Conservation (phyloP, 2,113 vertebrate genomes). For the Passer domesticus region DNA sequence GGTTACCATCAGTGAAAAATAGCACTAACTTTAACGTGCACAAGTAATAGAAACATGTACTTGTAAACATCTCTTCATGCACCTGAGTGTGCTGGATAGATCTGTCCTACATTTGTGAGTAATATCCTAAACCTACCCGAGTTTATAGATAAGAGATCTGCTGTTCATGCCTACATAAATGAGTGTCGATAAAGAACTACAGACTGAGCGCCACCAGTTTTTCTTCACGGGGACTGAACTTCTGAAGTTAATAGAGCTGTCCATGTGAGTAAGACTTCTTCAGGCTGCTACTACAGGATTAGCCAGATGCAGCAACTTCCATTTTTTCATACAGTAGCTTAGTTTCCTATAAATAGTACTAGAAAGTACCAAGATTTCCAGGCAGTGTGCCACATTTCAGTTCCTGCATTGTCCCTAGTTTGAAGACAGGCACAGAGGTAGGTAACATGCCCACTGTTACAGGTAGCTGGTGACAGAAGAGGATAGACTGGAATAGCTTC, state of each 20-base stretch:
- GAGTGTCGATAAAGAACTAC: not conserved
- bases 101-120: not conserved
- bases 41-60: not conserved
- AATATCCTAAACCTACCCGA: not conserved
- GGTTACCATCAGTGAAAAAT: not conserved
- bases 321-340: not conserved
- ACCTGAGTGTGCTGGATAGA: not conserved
- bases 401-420: not conserved
- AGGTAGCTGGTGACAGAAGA: not conserved
- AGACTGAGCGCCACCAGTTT: not conserved
- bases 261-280: not conserved
- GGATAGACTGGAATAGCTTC: not conserved
- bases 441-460: not conserved
- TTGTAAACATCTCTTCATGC: not conserved
- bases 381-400: not conserved
- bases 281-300: not conserved
- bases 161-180: not conserved
- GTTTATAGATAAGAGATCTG: slow-evolving; percentile 16
- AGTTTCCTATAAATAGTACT: not conserved
- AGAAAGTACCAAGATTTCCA: not conserved
- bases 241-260: not conserved
- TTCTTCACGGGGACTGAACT: not conserved
- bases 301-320: not conserved
- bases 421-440: not conserved
- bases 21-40: not conserved